These are phyloP conservation scores for Parauchenoglanis punctatus DNA, from an alignment of 2,797 vertebrate species.

Conservation along the genomic window DNA sequence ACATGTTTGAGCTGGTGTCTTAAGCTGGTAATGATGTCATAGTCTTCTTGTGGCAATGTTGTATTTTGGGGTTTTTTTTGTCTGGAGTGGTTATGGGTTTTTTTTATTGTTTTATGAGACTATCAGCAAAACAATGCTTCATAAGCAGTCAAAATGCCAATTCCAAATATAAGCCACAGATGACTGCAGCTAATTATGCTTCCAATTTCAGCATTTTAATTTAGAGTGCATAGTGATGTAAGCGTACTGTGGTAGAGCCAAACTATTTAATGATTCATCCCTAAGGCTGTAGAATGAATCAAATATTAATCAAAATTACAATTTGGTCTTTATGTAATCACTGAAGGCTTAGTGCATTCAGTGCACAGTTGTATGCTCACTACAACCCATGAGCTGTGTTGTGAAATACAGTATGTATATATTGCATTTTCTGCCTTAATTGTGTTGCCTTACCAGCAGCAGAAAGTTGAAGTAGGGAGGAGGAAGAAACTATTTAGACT, in stretches of 20 bases:
- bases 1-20: not conserved
- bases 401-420: not conserved
- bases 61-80: not conserved
- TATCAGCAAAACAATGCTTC: not conserved
- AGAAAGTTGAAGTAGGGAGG: not conserved
- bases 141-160: constrained; percentile 12
- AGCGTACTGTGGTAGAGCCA: constrained; percentile 7
- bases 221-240: constrained; percentile 26
- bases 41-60: not conserved
- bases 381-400: constrained; percentile 7
- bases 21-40: not conserved
- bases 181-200: constrained; percentile 23
- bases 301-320: constrained; percentile 38
- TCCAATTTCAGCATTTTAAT: constrained; percentile 26
- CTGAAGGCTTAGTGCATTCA: constrained; percentile 12
- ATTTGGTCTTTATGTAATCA: constrained; percentile 28
- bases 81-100: not conserved
- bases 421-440: not conserved
- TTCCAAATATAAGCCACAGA: constrained; percentile 12
- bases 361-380: constrained; percentile 24
- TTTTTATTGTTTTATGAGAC: not conserved
- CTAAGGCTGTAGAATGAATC: constrained; percentile 28
- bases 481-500: not conserved
- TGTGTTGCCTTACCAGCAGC: not conserved
- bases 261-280: constrained; percentile 41